Evolutionary conservation across 2,113 vertebrate species (phyloP).

Genomic region (Panthera leo): DNA sequence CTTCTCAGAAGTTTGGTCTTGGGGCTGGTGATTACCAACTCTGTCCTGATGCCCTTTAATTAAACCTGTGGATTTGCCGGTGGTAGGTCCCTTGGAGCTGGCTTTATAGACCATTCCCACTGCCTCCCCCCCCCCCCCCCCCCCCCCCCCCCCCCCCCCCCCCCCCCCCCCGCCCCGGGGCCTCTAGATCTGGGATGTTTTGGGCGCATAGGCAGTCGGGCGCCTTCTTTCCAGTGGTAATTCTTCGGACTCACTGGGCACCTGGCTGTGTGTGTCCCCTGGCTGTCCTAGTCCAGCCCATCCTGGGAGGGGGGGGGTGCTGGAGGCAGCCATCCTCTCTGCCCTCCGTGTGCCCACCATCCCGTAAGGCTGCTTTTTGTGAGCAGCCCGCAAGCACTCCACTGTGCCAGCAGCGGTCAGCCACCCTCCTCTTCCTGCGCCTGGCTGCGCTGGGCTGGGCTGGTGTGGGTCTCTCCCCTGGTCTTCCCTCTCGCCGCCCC

Average conservation of each 20-base stretch:
- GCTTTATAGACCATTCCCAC: neutral
- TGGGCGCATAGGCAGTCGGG: neutral
- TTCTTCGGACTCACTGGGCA: neutral
- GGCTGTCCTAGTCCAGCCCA: fast-evolving
- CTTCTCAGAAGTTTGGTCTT: neutral
- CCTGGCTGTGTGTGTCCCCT: neutral
- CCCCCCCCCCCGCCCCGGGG: neutral
- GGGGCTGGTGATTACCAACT: neutral
- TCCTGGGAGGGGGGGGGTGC: fast-evolving
- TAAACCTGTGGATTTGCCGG: neutral
- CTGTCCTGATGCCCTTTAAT: neutral
- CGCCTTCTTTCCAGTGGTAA: neutral
- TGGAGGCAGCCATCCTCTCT: neutral
- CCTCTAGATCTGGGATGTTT: neutral
- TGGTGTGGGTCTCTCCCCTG: neutral
- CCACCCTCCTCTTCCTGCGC: neutral
- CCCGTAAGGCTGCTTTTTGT: neutral
- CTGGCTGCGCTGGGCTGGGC: neutral
- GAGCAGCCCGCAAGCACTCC: fast-evolving
- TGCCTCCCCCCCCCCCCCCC: too few species aligned
- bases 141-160: too few species aligned
- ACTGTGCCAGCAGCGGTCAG: fast-evolving
- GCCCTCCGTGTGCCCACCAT: fast-evolving
- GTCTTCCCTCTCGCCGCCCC: neutral
- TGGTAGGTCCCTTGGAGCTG: neutral